Percentiles rank a stretch among this genome's conserved stretches.
These are phyloP conservation scores for Pedionomus torquatus DNA, from an alignment of 2,113 vertebrate species.

Conservation along the genomic window DNA sequence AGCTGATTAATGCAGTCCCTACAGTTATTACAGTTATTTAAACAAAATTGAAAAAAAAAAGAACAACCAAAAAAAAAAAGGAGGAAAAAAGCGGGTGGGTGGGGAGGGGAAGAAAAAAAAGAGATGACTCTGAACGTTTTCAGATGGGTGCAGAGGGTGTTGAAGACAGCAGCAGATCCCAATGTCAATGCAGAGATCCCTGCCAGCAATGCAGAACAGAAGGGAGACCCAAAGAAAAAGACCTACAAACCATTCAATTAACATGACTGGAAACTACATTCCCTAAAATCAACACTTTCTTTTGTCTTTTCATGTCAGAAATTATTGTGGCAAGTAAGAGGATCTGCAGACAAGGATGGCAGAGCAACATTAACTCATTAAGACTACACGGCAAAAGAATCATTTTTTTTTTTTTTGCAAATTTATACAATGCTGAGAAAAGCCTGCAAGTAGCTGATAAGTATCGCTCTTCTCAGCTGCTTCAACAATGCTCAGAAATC, in stretches of 20 bases:
- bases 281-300: neutral
- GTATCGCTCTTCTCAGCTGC: neutral
- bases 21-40: neutral
- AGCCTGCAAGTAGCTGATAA: neutral
- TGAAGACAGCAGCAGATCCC: neutral
- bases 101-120: no score
- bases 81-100: no score
- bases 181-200: neutral
- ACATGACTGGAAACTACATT: neutral
- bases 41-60: neutral
- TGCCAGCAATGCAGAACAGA: neutral
- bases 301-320: neutral
- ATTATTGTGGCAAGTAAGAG: neutral
- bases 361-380: neutral
- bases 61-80: rapidly evolving
- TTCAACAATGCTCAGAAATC: neutral
- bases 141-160: neutral
- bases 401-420: neutral
- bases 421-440: neutral
- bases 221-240: neutral
- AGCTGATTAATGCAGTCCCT: neutral
- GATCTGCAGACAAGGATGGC: neutral
- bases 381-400: neutral
- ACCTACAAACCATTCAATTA: neutral
- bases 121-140: neutral